Evolutionary conservation across 1,140 invertebrate genomes (phyloP), one percentile per base, ranked within the genome.

Genomic region (Drosophila watanabei): DNA sequence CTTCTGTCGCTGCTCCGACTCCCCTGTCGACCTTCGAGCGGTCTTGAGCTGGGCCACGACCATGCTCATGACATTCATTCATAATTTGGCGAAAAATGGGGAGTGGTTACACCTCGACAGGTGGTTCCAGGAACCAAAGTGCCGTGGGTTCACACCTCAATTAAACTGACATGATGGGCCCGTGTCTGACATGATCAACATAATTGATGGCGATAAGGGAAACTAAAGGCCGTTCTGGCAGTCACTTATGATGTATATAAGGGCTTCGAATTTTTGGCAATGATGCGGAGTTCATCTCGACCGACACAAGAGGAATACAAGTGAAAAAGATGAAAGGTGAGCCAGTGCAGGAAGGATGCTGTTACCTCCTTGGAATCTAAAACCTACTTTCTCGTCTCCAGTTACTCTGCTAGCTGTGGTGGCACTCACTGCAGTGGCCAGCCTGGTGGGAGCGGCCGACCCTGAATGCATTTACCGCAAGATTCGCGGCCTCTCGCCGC

Each of bases 401-500:
- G 91, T 77, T 83, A 79, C 75, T 75, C 72, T 92, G 58, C 82
- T 86, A 62, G 52, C 86, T 88, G 87, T 89, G 75, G 91, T 86
- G 64, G 49, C 73, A 45, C 45, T 92, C 54, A 66, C 83, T 68
- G 62, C 82, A 75, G 59, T 88, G 63, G 77, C 75, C 48, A 28
- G 69, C 56, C 41, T 86, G 2, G 76, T 66, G 35, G 61, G 65
- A 49, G 91, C 91, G 14, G 87, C 81, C 49, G 91, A 92, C 73
- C 84, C 91, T 39, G 91, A 92, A 68, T 92, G 91, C 52, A 52
- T 89, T 14, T 86, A 92, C 13, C 87, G 91, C 41, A 86, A 87
- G 39, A 43, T 89, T 20, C 79, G 91, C 8, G 79, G 80, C 9
- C 59, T 92, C 7, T 37, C 84, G 14, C 8, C 78, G 5, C 91